These are phyloP conservation scores for Tachypleus tridentatus DNA, from an alignment of 1,140 invertebrate species.

Conservation along the genomic window DNA sequence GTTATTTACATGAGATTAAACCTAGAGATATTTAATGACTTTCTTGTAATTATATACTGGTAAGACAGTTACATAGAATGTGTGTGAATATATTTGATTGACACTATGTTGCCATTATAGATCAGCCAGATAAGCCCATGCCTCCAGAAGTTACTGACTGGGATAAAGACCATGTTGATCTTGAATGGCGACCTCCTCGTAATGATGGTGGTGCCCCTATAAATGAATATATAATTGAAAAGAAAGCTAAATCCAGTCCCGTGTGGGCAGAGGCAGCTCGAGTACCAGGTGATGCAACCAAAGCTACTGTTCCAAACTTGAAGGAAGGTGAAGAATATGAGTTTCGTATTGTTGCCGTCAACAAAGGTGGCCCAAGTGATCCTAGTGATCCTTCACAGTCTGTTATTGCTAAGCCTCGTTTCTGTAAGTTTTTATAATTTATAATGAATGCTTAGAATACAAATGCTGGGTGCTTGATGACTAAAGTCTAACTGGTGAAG, in stretches of 20 bases:
- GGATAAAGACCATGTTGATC: constrained; percentile 85
- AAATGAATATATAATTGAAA: constrained; percentile 88
- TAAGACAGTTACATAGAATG: too few species aligned
- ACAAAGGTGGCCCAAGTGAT: constrained; percentile 87
- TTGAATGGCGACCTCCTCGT: constrained; percentile 85
- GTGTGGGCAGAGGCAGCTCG: constrained; percentile 77
- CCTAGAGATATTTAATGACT: too few species aligned
- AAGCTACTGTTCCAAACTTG: constrained; percentile 66
- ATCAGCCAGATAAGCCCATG: constrained; percentile 80
- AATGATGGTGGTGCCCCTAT: constrained; percentile 84
- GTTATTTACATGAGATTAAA: too few species aligned
- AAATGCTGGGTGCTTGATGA: too few species aligned
- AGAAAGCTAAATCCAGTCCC: constrained; percentile 56
- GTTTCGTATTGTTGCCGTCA: constrained; percentile 91
- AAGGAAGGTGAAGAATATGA: constrained; percentile 92
- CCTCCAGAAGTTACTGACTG: constrained; percentile 78
- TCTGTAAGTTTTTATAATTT: constrained; percentile 27
- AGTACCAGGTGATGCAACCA: constrained; percentile 57
- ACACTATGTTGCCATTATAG: constrained; percentile 23
- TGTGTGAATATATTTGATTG: too few species aligned
- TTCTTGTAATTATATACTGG: too few species aligned
- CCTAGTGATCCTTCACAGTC: constrained; percentile 66
- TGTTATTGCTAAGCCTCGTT: constrained; percentile 55
- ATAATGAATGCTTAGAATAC: too few species aligned
- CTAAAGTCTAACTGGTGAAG: too few species aligned